phyloP scores from a whole-genome alignment of 2,888 invertebrate genomes.

The Cephus pygmeus region DNA sequence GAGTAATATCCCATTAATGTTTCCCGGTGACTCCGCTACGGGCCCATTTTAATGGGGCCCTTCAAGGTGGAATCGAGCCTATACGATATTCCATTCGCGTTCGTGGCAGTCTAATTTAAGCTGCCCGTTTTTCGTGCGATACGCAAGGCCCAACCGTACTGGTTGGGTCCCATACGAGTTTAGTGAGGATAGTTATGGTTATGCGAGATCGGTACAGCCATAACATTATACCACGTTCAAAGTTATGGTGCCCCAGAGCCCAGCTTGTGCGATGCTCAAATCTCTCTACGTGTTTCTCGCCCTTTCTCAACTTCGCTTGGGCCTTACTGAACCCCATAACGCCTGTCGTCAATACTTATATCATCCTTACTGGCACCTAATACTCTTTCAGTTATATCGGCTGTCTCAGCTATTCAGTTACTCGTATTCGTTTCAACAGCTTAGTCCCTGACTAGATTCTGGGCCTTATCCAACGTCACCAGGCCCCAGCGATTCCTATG shows the following conservation, averaged over 20 bases:
- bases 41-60: neutral
- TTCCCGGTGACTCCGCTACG: neutral
- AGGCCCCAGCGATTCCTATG: neutral
- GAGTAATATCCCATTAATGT: neutral
- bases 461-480: neutral
- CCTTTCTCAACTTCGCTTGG: neutral
- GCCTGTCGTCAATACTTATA: neutral
- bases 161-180: neutral
- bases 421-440: neutral
- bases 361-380: neutral
- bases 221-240: neutral
- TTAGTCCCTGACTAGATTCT: neutral
- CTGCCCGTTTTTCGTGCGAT: conserved; percentile 3
- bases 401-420: neutral
- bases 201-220: conserved; percentile 8
- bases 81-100: neutral
- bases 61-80: neutral
- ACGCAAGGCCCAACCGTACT: neutral
- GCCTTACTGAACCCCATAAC: neutral
- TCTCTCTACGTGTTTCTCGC: neutral
- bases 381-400: neutral
- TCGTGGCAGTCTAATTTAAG: conserved; percentile 6
- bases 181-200: conserved; percentile 11
- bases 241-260: conserved; percentile 8
- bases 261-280: conserved; percentile 8